Percentiles rank a stretch among this genome's conserved stretches.
Evolutionary conservation across 2,797 vertebrate species (phyloP).

Genomic region (Onychomys leucogaster): DNA sequence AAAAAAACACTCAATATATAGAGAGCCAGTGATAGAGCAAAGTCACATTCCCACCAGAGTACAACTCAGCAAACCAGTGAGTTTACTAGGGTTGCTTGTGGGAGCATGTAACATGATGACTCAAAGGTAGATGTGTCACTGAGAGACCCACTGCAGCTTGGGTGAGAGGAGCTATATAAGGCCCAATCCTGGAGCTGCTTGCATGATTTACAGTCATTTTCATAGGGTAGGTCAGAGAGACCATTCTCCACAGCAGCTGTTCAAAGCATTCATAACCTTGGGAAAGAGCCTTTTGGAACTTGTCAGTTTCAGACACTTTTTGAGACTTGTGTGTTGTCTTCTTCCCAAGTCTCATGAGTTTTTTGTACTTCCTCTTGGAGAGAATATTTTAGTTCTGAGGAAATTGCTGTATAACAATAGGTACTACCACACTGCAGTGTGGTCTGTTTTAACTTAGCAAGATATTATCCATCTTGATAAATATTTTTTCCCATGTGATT

Average conservation of each 20-base stretch:
- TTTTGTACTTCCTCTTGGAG: not conserved
- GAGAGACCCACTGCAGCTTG: not conserved
- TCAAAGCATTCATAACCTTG: not conserved
- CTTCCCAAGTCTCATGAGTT: not conserved
- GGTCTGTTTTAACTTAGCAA: constrained; percentile 25
- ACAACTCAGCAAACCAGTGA: not conserved
- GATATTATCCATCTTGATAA: not conserved
- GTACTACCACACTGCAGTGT: not conserved
- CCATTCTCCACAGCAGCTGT: not conserved
- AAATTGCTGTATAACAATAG: not conserved
- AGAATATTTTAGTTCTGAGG: not conserved
- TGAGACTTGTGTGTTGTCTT: not conserved
- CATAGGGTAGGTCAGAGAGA: not conserved
- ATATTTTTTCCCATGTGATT: not conserved
- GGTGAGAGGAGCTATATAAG: not conserved
- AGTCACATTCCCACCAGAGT: not conserved
- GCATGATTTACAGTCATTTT: not conserved
- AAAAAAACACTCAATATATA: not conserved
- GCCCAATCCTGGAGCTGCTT: not conserved
- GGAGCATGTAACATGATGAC: not conserved
- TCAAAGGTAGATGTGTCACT: not conserved
- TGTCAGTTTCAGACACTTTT: not conserved
- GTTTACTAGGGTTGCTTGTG: not conserved
- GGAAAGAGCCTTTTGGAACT: not conserved
- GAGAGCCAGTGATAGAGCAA: not conserved